phyloP scores from a whole-genome alignment of 1,140 invertebrate species.

The Hypsibius dujardini region DNA sequence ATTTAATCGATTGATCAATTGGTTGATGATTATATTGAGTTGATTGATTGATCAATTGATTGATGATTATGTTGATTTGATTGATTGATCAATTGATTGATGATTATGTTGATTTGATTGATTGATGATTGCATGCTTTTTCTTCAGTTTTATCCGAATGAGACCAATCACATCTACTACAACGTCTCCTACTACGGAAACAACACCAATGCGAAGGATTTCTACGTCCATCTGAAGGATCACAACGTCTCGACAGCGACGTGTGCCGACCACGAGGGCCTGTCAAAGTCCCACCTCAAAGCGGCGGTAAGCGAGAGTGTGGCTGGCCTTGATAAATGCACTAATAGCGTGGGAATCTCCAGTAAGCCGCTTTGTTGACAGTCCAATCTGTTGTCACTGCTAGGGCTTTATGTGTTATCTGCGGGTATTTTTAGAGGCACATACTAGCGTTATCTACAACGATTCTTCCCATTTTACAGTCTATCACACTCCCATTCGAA shows the following conservation, averaged over 20 bases:
- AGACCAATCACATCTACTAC: conserved; percentile 56
- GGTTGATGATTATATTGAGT: too few species aligned
- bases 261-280: conserved; percentile 43
- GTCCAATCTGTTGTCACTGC: conserved; percentile 21
- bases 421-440: conserved; percentile 9
- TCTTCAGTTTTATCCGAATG: conserved; percentile 26
- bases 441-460: neutral
- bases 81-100: neutral
- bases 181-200: conserved; percentile 47
- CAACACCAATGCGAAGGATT: conserved; percentile 36
- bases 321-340: neutral
- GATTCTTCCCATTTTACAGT: conserved; percentile 40
- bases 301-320: conserved; percentile 50
- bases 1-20: too few species aligned
- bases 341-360: too few species aligned
- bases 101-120: neutral
- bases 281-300: conserved; percentile 66
- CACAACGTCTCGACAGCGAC: conserved; percentile 32
- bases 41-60: too few species aligned
- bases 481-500: conserved; percentile 58
- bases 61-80: too few species aligned
- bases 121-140: neutral
- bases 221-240: conserved; percentile 45
- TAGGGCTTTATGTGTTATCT: conserved; percentile 13
- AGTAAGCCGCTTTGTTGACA: conserved; percentile 16